Evolutionary conservation across 2,797 vertebrate species (phyloP).

Genomic region (Cyclopterus lumpus): DNA sequence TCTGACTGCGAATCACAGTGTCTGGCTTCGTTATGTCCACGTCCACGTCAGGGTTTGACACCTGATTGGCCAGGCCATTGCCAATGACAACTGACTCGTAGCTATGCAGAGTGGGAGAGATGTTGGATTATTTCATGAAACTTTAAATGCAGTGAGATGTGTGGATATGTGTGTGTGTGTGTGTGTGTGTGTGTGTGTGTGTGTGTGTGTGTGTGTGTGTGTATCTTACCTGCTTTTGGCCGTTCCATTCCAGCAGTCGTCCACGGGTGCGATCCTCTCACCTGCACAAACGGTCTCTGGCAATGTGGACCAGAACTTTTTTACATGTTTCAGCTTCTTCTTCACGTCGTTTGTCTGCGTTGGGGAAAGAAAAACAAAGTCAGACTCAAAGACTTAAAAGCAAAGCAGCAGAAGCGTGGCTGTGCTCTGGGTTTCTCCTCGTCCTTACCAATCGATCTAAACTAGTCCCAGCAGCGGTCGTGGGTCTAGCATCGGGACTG

Average conservation of each 20-base stretch:
- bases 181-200: neutral
- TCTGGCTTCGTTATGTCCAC: constrained; percentile 95
- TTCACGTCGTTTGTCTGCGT: constrained; percentile 93
- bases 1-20: constrained; percentile 91
- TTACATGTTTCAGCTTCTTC: constrained; percentile 95
- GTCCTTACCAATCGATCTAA: constrained; percentile 93
- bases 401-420: neutral
- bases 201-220: neutral
- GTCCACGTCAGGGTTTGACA: constrained; percentile 95
- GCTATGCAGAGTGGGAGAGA: constrained; percentile 66
- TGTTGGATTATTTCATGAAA: neutral
- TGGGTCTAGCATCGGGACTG: constrained; percentile 91
- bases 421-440: neutral
- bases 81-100: constrained; percentile 94
- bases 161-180: neutral
- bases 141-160: neutral
- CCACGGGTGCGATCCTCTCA: constrained; percentile 88
- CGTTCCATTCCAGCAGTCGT: constrained; percentile 97
- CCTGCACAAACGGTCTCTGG: constrained; percentile 91
- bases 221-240: constrained; percentile 92
- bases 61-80: constrained; percentile 94
- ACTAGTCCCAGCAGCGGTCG: constrained; percentile 95
- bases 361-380: neutral
- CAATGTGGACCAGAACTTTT: constrained; percentile 98
- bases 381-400: neutral